Evolutionary conservation across 2,888 invertebrate genomes (phyloP), one percentile per base, ranked within the genome.

Genomic region (Vanessa cardui): DNA sequence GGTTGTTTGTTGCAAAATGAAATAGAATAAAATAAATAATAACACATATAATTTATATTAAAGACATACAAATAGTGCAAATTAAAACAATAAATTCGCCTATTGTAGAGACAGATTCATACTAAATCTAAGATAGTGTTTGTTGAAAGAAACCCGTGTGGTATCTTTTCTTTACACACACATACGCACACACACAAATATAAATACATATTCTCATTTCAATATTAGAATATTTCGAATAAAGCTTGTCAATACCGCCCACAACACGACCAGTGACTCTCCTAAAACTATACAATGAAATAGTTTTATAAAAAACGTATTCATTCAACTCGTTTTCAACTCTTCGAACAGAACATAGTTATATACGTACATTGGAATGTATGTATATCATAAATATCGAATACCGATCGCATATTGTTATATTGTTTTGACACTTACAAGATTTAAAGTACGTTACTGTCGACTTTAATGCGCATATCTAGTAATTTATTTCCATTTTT

Each of bases 261-360:
- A 74, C 74, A 65, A 60, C 65, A 59, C 49, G 68, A 62, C 74
- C 68, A 74, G 49, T 88, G 87, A 88, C 86, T 75, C 77, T 76
- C 85, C 86, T 83, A 81, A 80, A 82, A 80, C 79, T 74, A 78
- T 76, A 79, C 79, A 79, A 80, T 80, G 76, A 83, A 84, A 84
- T 83, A 81, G 81, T 82, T 83, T 79, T 77, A 81, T 81, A 85
- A 84, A 83, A 79, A 68, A 69, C 58, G 73, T 82, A 85, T 84
- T 83, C 82, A 83, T 86, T 82, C 82, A 79, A 83, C 79, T 78
- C 62, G 72, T 75, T 73, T 70, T 62, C 64, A 67, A 62, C 66
- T 69, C 62, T 62, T 61, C 58, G 59, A 45, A 64, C 70, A 67
- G 68, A 54, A 58, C 39, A 56, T 33, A 56, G 62, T 56, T 67